phyloP scores from a whole-genome alignment of 2,797 vertebrate species.

The Hydrolagus colliei region DNA sequence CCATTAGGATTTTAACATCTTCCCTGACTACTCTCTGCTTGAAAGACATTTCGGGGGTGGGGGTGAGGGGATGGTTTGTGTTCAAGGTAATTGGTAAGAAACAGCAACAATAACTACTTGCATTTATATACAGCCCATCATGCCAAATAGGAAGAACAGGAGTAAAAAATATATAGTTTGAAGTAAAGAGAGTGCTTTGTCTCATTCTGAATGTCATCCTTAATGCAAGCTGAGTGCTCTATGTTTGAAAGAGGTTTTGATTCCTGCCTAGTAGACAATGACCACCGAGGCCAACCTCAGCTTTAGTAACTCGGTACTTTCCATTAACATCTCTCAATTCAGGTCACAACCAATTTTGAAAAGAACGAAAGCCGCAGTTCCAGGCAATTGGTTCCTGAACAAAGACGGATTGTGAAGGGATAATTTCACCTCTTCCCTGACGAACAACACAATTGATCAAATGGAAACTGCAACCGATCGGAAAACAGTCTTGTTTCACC shows the following conservation, averaged over 20 bases:
- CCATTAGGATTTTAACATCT: too few relatives aligned
- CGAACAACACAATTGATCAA: not conserved
- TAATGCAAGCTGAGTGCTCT: not conserved
- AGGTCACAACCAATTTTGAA: not conserved
- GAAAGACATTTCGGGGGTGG: too few relatives aligned
- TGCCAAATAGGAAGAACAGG: too few relatives aligned
- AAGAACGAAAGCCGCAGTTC: not conserved
- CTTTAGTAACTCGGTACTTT: not conserved
- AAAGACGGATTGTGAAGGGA: not conserved
- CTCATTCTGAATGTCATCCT: not conserved
- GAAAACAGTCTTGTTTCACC: not conserved
- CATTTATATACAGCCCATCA: too few relatives aligned
- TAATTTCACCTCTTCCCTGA: not conserved
- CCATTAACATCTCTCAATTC: not conserved
- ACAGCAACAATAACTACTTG: too few relatives aligned
- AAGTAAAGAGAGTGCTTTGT: too few relatives aligned
- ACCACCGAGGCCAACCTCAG: not conserved
- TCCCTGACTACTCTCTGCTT: too few relatives aligned
- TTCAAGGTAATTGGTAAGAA: too few relatives aligned
- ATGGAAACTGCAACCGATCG: not conserved
- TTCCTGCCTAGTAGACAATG: not conserved
- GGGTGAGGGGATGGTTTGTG: too few relatives aligned
- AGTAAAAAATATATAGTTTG: too few relatives aligned
- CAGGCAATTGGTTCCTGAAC: not conserved
- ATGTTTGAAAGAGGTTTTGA: not conserved